A percentile compares a stretch with the other conserved stretches of the same genome.
Conservation (phyloP, 2,113 vertebrate genomes). For the Eudyptes chrysolophus region DNA sequence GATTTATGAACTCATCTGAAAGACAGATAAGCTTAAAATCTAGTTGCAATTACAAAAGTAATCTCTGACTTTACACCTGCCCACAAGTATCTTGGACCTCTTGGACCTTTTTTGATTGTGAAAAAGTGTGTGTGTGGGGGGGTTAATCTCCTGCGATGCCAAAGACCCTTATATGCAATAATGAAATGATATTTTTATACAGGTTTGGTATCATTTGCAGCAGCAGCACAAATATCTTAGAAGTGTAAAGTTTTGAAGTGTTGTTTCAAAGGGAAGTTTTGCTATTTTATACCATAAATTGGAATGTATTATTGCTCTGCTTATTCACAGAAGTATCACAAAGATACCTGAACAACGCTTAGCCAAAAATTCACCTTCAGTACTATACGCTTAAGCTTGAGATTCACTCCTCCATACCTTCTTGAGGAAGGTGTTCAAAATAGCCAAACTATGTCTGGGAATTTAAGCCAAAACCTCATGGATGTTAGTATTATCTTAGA, state of each 20-base stretch:
- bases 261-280: neutral
- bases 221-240: neutral
- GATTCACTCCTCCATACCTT: neutral
- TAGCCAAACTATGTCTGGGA: neutral
- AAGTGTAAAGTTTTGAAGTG: neutral
- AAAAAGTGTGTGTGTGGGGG: no score
- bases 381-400: neutral
- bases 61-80: neutral
- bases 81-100: neutral
- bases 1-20: neutral
- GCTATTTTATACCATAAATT: neutral
- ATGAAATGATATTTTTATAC: neutral
- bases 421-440: neutral
- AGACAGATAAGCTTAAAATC: neutral
- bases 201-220: neutral
- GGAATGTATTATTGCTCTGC: neutral
- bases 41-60: neutral
- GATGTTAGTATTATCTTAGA: neutral
- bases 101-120: neutral
- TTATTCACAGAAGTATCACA: neutral
- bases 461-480: neutral
- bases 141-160: neutral
- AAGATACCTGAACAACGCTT: neutral
- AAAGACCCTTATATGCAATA: neutral
- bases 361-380: neutral